phyloP scores from a whole-genome alignment of 2,888 invertebrate species.

The Trachelus stipa region DNA sequence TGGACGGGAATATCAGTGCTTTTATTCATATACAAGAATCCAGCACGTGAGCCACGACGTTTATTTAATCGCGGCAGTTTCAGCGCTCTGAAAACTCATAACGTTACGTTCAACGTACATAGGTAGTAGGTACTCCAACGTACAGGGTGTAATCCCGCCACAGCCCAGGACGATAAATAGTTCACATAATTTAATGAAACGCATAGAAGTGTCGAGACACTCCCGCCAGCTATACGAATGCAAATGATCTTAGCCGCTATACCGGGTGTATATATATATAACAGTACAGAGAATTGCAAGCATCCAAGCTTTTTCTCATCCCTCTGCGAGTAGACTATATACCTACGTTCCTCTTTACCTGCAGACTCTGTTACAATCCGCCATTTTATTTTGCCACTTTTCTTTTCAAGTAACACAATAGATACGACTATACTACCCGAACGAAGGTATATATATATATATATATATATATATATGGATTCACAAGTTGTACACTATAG shows the following conservation, averaged over 20 bases:
- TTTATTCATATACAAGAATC: not conserved
- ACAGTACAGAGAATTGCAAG: not conserved
- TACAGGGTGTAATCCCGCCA: not conserved
- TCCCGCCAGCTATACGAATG: not conserved
- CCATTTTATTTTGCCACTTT: not conserved
- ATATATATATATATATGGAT: too few species aligned
- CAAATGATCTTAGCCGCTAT: not conserved
- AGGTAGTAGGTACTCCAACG: not conserved
- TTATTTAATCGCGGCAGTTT: not conserved
- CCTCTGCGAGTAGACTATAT: not conserved
- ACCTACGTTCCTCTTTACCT: not conserved
- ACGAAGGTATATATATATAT: not conserved
- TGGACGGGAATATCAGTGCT: not conserved
- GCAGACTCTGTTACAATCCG: not conserved
- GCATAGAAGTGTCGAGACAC: not conserved
- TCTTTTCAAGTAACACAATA: not conserved
- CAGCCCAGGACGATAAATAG: not conserved
- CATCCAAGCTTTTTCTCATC: not conserved
- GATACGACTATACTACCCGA: not conserved
- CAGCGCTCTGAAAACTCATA: not conserved
- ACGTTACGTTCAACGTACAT: not conserved
- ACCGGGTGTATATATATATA: not conserved
- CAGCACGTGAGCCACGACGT: not conserved
- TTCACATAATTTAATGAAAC: not conserved
- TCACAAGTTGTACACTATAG: not conserved